Conservation (phyloP, 2,888 invertebrate species). For the Folsomia candida region DNA sequence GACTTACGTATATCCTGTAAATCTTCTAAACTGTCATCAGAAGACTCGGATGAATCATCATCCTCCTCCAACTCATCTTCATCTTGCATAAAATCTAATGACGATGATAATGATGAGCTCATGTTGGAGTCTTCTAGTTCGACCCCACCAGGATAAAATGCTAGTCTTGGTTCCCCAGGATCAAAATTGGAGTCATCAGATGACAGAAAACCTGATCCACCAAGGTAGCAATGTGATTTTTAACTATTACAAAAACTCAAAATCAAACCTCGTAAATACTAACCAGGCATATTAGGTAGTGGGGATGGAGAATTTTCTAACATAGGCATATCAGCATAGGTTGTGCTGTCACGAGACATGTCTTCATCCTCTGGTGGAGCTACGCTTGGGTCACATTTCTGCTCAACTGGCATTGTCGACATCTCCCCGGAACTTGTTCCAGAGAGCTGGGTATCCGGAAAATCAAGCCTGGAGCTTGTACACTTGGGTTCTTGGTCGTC, state of each 20-base stretch:
- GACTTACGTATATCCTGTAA: slow-evolving; percentile 35
- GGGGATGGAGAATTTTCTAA: neutral
- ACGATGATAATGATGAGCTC: slow-evolving; percentile 23
- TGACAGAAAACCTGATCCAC: neutral
- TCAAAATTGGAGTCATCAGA: neutral
- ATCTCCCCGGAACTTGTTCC: neutral
- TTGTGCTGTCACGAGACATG: neutral
- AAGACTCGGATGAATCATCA: slow-evolving; percentile 30
- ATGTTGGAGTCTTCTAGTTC: neutral
- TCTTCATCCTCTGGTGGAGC: neutral
- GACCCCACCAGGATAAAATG: slow-evolving; percentile 8
- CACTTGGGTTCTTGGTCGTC: neutral
- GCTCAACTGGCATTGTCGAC: no score
- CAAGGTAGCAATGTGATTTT: no score
- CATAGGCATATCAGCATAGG: neutral
- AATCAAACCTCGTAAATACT: no score
- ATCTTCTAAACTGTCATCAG: slow-evolving; percentile 45
- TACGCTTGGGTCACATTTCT: no score
- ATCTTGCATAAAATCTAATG: slow-evolving; percentile 29
- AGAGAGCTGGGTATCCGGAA: no score
- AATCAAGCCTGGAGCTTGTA: neutral
- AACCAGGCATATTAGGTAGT: neutral
- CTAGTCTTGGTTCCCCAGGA: neutral
- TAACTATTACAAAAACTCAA: neutral
- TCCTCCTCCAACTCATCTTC: slow-evolving; percentile 28